Evolutionary conservation across 92 coral and sea anemone species (phyloP).

Genomic region (Porites cylindrica): DNA sequence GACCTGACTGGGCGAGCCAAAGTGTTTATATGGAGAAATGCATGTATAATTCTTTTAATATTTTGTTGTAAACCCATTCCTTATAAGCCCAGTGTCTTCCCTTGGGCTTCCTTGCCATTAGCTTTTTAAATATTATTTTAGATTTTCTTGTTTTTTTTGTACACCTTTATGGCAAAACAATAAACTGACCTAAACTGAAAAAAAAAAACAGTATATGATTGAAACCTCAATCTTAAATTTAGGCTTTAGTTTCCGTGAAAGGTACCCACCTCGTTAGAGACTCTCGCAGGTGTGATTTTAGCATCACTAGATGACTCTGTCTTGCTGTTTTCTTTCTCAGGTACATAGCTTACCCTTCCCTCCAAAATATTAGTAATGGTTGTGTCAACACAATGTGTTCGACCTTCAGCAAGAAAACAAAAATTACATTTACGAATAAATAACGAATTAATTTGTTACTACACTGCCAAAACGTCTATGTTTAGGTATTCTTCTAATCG

Average conservation of each 20-base stretch:
- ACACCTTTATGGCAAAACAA: neutral
- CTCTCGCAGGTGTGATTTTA: neutral
- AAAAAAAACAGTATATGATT: neutral
- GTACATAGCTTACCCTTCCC: constrained; percentile 83
- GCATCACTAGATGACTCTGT: neutral
- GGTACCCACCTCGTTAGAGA: constrained; percentile 17
- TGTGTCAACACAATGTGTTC: constrained; percentile 89
- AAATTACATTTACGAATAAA: neutral
- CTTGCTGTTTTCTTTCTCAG: constrained; percentile 58
- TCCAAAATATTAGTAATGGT: constrained; percentile 94
- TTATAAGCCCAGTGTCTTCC: too few relatives aligned
- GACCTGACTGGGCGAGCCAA: too few relatives aligned
- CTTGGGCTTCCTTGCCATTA: too few relatives aligned
- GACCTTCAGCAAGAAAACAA: constrained; percentile 55
- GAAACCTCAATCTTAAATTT: too few relatives aligned
- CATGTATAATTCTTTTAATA: too few relatives aligned
- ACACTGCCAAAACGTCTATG: too few relatives aligned
- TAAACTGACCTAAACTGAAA: neutral
- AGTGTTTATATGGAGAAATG: too few relatives aligned
- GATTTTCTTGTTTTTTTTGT: neutral
- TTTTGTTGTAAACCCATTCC: too few relatives aligned
- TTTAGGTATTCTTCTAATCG: too few relatives aligned
- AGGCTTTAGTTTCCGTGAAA: neutral
- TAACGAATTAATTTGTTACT: neutral
- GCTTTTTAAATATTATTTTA: neutral